Percentiles rank a stretch among this genome's conserved stretches.
These are phyloP conservation scores for Dipodomys ordii DNA, from an alignment of 2,113 vertebrate genomes.

Conservation along the genomic window DNA sequence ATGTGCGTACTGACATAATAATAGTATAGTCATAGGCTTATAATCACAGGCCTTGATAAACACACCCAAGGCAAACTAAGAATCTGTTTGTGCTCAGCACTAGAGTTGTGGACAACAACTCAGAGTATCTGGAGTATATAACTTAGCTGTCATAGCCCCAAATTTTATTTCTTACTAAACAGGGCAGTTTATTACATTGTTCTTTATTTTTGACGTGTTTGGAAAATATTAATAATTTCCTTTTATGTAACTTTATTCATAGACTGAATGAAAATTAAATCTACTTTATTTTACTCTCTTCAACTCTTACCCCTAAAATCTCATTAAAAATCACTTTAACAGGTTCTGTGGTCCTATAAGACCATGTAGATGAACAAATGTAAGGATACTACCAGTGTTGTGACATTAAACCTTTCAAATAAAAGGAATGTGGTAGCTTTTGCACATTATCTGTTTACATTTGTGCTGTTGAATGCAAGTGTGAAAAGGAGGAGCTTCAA, in stretches of 20 bases:
- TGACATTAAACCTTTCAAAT: constrained; percentile 3
- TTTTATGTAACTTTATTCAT: background rate
- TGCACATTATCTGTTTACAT: background rate
- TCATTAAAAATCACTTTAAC: constrained; percentile 32
- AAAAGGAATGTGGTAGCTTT: background rate
- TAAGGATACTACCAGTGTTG: background rate
- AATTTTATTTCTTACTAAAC: constrained; percentile 23
- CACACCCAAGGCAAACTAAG: constrained; percentile 34
- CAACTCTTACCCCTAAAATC: background rate
- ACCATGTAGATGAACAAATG: constrained; percentile 50
- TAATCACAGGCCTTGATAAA: constrained; percentile 2
- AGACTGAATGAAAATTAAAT: constrained; percentile 50
- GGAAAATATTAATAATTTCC: constrained; percentile 55
- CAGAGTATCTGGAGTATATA: background rate
- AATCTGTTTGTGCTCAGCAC: constrained; percentile 15
- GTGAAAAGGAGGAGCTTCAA: background rate
- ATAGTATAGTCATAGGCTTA: background rate
- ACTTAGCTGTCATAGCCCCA: background rate
- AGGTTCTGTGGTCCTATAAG: background rate
- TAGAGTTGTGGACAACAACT: constrained; percentile 40
- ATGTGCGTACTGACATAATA: background rate
- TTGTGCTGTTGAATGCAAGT: background rate
- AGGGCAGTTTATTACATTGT: background rate
- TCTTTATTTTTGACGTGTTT: constrained; percentile 32
- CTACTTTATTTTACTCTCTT: background rate